Conservation (phyloP, 2,797 vertebrate genomes). For the Octomys mimax region DNA sequence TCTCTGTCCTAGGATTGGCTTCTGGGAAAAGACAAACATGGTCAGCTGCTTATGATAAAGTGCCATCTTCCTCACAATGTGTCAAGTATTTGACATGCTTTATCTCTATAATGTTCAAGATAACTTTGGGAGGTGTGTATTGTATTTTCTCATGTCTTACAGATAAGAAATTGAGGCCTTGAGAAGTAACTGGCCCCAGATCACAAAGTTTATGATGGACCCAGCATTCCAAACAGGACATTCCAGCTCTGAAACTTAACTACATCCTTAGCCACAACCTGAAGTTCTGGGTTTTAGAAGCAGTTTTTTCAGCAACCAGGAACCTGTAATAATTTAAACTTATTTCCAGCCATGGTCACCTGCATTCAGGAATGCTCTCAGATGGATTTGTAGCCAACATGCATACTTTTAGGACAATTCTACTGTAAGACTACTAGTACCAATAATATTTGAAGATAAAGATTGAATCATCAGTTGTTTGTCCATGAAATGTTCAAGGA, state of each 20-base stretch:
- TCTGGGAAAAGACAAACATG: slow-evolving; percentile 48
- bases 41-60: neutral
- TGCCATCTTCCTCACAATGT: neutral
- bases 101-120: slow-evolving; percentile 52
- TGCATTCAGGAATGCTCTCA: slow-evolving; percentile 17
- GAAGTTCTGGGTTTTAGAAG: slow-evolving; percentile 52
- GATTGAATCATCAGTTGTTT: neutral
- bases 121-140: neutral
- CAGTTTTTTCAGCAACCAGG: neutral
- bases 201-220: slow-evolving; percentile 12
- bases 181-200: slow-evolving; percentile 20
- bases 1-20: slow-evolving; percentile 11
- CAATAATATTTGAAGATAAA: neutral
- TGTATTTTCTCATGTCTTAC: slow-evolving; percentile 23
- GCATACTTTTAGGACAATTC: slow-evolving; percentile 42
- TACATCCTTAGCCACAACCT: slow-evolving; percentile 31
- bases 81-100: slow-evolving; percentile 38
- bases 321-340: slow-evolving; percentile 50
- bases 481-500: slow-evolving; percentile 32
- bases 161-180: slow-evolving; percentile 14
- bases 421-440: neutral
- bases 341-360: neutral
- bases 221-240: slow-evolving; percentile 18
- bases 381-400: neutral
- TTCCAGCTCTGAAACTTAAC: neutral